Conservation (phyloP, 2,797 vertebrate genomes). For the Streptopelia turtur region DNA sequence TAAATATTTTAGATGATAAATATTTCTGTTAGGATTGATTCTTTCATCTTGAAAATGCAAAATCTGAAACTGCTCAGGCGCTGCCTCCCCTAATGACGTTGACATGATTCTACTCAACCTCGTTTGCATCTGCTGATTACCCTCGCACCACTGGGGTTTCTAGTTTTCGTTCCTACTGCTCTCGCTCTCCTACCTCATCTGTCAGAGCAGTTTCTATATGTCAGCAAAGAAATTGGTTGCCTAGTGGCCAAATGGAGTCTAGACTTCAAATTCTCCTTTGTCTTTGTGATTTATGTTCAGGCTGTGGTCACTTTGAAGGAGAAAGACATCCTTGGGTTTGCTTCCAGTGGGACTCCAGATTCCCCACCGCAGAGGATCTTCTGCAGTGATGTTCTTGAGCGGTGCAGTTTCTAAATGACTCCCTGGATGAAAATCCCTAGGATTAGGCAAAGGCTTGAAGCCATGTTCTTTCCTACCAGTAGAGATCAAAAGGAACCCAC, state of each 20-base stretch:
- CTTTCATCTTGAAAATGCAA: constrained; percentile 35
- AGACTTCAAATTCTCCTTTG: neutral
- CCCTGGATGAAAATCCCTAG: neutral
- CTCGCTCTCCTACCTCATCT: neutral
- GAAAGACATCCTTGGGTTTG: neutral
- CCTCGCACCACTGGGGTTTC: neutral
- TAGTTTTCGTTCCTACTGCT: neutral
- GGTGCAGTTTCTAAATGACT: neutral
- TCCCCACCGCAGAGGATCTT: neutral
- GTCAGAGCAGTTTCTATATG: neutral
- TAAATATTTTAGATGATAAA: constrained; percentile 31
- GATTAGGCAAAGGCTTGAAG: neutral
- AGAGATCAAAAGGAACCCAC: neutral
- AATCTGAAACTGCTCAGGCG: constrained; percentile 9
- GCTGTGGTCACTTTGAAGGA: neutral
- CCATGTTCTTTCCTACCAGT: neutral
- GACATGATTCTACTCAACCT: neutral
- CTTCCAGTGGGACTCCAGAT: neutral
- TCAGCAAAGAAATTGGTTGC: neutral
- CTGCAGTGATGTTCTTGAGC: neutral
- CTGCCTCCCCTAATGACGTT: neutral
- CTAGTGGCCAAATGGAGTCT: neutral
- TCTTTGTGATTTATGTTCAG: neutral
- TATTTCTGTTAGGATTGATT: constrained; percentile 36
- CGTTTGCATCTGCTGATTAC: constrained; percentile 16